Percentiles rank a stretch among this genome's conserved stretches.
Evolutionary conservation across 2,888 invertebrate genomes (phyloP).

Genomic region (Anticlea derivata): DNA sequence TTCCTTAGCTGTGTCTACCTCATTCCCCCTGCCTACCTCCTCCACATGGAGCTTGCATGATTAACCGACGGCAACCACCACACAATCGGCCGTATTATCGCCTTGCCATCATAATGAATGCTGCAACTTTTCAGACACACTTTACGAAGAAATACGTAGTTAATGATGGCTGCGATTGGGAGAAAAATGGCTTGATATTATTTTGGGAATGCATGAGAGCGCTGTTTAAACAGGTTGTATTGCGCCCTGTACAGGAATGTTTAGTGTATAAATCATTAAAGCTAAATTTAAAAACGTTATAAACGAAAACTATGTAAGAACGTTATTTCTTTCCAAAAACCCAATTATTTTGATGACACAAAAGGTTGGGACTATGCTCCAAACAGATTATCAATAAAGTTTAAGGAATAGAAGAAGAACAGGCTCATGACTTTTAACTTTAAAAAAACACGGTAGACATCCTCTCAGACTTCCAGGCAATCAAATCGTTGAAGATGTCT

Average conservation of each 20-base stretch:
- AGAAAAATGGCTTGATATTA: constrained; percentile 14
- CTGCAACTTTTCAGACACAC: constrained; percentile 49
- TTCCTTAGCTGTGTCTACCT: constrained; percentile 13
- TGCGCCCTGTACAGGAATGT: too few species aligned
- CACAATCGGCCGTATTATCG: constrained; percentile 60
- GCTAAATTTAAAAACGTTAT: too few species aligned
- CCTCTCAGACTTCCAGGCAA: too few species aligned
- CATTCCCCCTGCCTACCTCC: constrained; percentile 38
- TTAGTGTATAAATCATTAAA: too few species aligned
- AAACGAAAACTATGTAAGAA: too few species aligned
- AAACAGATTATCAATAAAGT: too few species aligned
- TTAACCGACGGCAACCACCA: constrained; percentile 45
- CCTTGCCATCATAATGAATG: constrained; percentile 58
- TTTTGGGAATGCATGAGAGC: constrained; percentile 8
- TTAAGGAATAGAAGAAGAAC: too few species aligned
- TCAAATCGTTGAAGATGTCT: too few species aligned
- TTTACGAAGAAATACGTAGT: constrained; percentile 40
- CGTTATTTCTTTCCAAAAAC: too few species aligned
- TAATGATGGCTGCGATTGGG: constrained; percentile 17
- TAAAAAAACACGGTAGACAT: too few species aligned
- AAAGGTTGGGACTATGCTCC: not conserved
- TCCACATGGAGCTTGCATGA: constrained; percentile 38
- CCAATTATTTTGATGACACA: not conserved
- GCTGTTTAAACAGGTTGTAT: not conserved
- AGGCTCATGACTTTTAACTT: too few species aligned